Conservation (phyloP, 2,113 vertebrate genomes). For the Galemys pyrenaicus region DNA sequence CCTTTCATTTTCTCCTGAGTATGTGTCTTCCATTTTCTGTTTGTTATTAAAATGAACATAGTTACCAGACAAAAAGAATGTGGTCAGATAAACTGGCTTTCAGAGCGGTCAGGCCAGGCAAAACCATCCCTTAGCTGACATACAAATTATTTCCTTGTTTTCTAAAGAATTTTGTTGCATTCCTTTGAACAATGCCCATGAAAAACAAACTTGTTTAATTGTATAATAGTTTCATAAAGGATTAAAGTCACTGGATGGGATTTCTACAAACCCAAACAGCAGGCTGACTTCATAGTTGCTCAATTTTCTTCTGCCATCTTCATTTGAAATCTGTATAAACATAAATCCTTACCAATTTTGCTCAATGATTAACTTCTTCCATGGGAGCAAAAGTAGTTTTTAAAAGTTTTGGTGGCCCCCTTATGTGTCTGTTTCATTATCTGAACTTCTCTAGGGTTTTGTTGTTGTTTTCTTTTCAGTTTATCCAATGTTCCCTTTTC, state of each 20-base stretch:
- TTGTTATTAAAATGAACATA: slow-evolving; percentile 5
- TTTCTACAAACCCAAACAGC: not conserved
- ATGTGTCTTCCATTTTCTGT: not conserved
- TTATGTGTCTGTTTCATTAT: not conserved
- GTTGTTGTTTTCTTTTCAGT: not conserved
- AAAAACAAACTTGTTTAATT: not conserved
- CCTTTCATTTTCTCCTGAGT: slow-evolving; percentile 5
- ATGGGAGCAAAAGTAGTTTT: not conserved
- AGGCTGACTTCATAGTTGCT: not conserved
- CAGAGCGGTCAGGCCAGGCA: not conserved
- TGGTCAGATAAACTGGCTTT: not conserved
- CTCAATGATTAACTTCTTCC: not conserved
- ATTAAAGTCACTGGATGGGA: not conserved
- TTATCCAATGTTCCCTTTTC: not conserved
- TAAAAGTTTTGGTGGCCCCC: not conserved
- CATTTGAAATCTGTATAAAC: not conserved
- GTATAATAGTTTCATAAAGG: not conserved
- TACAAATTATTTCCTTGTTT: not conserved
- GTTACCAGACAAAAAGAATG: not conserved
- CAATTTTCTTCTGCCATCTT: not conserved
- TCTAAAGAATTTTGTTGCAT: not conserved
- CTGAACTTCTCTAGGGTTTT: not conserved
- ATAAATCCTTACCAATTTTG: not conserved
- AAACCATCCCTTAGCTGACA: not conserved
- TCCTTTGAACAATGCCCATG: not conserved